Conservation (phyloP, 2,888 invertebrate genomes). For the Nomada ferruginata region DNA sequence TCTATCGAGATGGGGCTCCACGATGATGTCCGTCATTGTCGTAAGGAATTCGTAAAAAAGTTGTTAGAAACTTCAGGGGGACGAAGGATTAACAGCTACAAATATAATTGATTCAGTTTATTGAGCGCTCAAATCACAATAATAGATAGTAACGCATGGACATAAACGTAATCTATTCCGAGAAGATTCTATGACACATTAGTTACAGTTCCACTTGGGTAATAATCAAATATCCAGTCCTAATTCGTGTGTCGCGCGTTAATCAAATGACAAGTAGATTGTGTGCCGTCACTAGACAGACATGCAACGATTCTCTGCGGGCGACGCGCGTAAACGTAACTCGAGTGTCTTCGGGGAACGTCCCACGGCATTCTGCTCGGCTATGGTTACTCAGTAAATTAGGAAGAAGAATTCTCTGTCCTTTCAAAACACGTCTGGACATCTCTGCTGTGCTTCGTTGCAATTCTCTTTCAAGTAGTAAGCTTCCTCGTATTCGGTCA, state of each 20-base stretch:
- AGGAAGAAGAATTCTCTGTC: conserved; percentile 31
- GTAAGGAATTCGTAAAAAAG: too few relatives aligned
- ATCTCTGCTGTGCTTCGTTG: conserved; percentile 83
- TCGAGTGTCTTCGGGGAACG: conserved; percentile 26
- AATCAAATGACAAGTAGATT: conserved; percentile 9
- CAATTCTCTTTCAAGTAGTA: conserved; percentile 84
- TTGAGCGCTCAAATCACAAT: too few relatives aligned
- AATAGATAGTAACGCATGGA: too few relatives aligned
- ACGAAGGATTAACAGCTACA: too few relatives aligned
- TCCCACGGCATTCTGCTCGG: background rate
- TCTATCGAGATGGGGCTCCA: conserved; percentile 26
- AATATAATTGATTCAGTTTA: too few relatives aligned
- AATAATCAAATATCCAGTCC: background rate
- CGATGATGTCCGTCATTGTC: background rate
- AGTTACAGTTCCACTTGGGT: background rate
- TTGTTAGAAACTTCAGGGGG: too few relatives aligned
- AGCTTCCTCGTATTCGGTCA: conserved; percentile 85
- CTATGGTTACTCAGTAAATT: conserved; percentile 24
- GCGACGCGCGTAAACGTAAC: conserved; percentile 8
- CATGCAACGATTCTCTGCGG: conserved; percentile 10
- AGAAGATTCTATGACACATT: background rate
- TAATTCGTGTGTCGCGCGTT: background rate
- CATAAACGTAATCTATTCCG: too few relatives aligned
- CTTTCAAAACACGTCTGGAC: conserved; percentile 75
- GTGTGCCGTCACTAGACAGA: conserved; percentile 1